Conservation (phyloP, 1,140 invertebrate genomes). For the Streblospio benedicti region DNA sequence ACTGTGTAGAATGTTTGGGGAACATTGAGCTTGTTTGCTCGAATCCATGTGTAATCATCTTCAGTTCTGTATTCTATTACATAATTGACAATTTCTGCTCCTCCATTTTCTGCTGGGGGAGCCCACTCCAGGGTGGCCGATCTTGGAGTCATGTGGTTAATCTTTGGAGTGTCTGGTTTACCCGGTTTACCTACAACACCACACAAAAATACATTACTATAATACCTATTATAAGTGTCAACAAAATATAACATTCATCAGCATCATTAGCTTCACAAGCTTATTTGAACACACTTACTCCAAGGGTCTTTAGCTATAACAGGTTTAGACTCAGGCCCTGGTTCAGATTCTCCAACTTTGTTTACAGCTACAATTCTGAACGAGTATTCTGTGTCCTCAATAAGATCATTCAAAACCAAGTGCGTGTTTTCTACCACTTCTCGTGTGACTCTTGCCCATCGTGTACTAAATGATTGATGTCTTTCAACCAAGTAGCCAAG, state of each 20-base stretch:
- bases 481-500: slow-evolving; percentile 91
- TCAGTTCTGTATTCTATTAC: slow-evolving; percentile 86
- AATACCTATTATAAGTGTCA: too few relatives aligned
- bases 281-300: slow-evolving; percentile 55
- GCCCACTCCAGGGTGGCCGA: slow-evolving; percentile 85
- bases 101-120: slow-evolving; percentile 81
- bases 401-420: slow-evolving; percentile 65
- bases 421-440: slow-evolving; percentile 63
- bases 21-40: slow-evolving; percentile 50
- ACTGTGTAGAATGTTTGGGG: slow-evolving; percentile 28
- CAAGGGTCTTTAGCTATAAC: slow-evolving; percentile 90
- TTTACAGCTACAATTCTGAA: slow-evolving; percentile 91
- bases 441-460: slow-evolving; percentile 51
- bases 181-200: slow-evolving; percentile 24
- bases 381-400: slow-evolving; percentile 61
- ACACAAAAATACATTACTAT: too few relatives aligned
- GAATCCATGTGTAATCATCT: slow-evolving; percentile 54
- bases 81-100: slow-evolving; percentile 80
- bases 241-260: too few relatives aligned
- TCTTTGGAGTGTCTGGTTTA: slow-evolving; percentile 11
- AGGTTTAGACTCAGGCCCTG: slow-evolving; percentile 73
- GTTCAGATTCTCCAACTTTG: slow-evolving; percentile 82
- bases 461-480: slow-evolving; percentile 69
- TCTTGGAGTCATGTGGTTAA: background rate
- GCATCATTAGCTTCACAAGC: too few relatives aligned